Evolutionary conservation across 2,113 vertebrate genomes (phyloP).

Genomic region (Myiagra hebetior): DNA sequence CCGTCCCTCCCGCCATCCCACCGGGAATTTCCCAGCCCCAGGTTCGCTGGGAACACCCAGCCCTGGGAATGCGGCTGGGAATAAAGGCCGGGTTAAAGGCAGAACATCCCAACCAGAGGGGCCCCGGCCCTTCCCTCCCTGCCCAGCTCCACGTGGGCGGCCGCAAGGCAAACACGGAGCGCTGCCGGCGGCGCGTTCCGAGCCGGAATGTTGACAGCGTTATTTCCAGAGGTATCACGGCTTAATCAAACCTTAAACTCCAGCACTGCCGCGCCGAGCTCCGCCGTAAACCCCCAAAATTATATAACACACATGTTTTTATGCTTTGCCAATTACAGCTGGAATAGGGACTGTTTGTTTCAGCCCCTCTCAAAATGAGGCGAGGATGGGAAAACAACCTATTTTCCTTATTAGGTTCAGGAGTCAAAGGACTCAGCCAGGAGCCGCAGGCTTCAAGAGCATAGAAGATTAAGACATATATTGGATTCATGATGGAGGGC

Average conservation of each 20-base stretch:
- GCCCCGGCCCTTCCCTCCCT: slow-evolving; percentile 22
- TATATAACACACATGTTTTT: slow-evolving; percentile 83
- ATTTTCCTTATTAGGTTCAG: slow-evolving; percentile 99
- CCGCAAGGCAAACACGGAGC: slow-evolving; percentile 47
- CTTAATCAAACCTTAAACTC: slow-evolving; percentile 76
- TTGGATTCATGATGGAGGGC: slow-evolving; percentile 99
- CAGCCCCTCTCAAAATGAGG: slow-evolving; percentile 84
- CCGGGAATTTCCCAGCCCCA: background rate
- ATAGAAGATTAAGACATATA: slow-evolving; percentile 99
- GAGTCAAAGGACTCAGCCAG: slow-evolving; percentile 96
- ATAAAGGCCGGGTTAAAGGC: slow-evolving; percentile 49
- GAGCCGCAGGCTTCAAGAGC: slow-evolving; percentile 96
- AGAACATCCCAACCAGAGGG: slow-evolving; percentile 21
- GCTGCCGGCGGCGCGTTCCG: slow-evolving; percentile 31
- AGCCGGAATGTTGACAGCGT: slow-evolving; percentile 57
- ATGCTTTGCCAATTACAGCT: slow-evolving; percentile 90
- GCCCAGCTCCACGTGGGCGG: slow-evolving; percentile 3
- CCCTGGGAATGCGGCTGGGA: background rate
- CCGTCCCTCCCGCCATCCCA: background rate
- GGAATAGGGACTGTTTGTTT: slow-evolving; percentile 90
- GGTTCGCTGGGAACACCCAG: background rate
- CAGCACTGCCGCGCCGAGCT: slow-evolving; percentile 60
- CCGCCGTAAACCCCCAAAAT: slow-evolving; percentile 70
- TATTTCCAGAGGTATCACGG: slow-evolving; percentile 71
- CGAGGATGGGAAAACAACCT: slow-evolving; percentile 95